Evolutionary conservation across 2,797 vertebrate species (phyloP).

Genomic region (Hypotaenidia okinawae): DNA sequence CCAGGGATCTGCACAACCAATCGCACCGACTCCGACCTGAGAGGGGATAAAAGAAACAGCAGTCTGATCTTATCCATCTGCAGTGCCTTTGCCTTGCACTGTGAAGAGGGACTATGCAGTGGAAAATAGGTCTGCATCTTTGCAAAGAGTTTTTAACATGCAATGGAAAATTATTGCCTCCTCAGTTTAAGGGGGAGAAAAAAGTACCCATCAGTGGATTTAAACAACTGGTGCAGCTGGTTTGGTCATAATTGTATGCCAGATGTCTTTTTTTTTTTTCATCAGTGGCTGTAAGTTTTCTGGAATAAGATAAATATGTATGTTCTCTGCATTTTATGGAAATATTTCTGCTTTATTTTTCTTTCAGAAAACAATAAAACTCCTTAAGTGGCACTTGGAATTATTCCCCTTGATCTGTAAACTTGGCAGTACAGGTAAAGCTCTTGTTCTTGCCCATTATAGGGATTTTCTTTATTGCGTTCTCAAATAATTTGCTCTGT

Average conservation of each 20-base stretch:
- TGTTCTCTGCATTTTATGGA: slow-evolving; percentile 15
- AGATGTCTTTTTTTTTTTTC: slow-evolving; percentile 9
- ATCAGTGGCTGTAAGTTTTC: not conserved
- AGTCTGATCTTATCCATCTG: not conserved
- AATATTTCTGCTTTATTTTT: not conserved
- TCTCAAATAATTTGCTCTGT: not conserved
- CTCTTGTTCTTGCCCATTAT: not conserved
- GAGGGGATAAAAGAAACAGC: not conserved
- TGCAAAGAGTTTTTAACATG: not conserved
- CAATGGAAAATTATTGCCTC: not conserved
- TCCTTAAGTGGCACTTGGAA: not conserved
- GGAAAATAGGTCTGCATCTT: not conserved
- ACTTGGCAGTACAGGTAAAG: not conserved
- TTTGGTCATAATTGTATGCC: not conserved
- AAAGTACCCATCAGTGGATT: not conserved
- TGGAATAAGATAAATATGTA: slow-evolving; percentile 26
- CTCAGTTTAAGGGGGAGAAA: not conserved
- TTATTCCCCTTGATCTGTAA: not conserved
- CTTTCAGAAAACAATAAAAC: not conserved
- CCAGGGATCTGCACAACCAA: not conserved
- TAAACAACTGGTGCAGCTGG: not conserved
- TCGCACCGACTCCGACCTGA: accelerated
- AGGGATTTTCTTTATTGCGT: not conserved
- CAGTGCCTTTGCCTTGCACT: not conserved
- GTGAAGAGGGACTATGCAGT: not conserved